These are phyloP conservation scores for Diarsia rubi DNA, from an alignment of 2,888 invertebrate genomes.

Conservation along the genomic window DNA sequence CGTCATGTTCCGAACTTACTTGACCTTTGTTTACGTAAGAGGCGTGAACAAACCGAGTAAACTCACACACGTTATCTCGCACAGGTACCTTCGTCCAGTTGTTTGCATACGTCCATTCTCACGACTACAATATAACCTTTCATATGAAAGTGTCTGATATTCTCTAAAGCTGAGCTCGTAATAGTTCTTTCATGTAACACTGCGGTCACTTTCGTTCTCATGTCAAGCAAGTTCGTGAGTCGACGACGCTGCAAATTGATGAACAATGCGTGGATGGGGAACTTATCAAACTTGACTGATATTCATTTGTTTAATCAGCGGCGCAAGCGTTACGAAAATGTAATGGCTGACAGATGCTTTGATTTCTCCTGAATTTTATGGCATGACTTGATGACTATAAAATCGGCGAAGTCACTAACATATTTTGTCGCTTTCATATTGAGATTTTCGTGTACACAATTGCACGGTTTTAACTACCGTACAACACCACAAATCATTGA, in stretches of 20 bases:
- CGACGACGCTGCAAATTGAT: constrained; percentile 69
- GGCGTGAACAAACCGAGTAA: constrained; percentile 81
- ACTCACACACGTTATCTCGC: constrained; percentile 71
- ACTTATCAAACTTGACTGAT: constrained; percentile 67
- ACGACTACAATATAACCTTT: constrained; percentile 82
- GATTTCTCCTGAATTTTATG: constrained; percentile 37
- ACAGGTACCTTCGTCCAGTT: constrained; percentile 69
- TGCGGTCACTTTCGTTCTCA: constrained; percentile 76
- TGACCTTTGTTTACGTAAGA: constrained; percentile 86
- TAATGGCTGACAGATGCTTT: constrained; percentile 63
- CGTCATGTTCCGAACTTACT: constrained; percentile 44
- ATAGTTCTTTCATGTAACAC: constrained; percentile 67
- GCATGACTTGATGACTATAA: constrained; percentile 29
- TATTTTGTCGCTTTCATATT: constrained; percentile 56
- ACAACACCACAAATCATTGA: constrained; percentile 52
- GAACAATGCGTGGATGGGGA: constrained; percentile 70
- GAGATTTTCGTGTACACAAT: constrained; percentile 49
- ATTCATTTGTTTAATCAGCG: constrained; percentile 63
- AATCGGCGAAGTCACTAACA: constrained; percentile 39
- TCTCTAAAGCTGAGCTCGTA: constrained; percentile 72
- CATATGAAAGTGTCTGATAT: constrained; percentile 79
- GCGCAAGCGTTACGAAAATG: constrained; percentile 67
- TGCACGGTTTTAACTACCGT: constrained; percentile 45
- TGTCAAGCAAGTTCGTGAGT: constrained; percentile 71
- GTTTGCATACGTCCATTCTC: constrained; percentile 83